Percentiles rank a stretch among this genome's conserved stretches.
Conservation (phyloP, 2,113 vertebrate species). For the Neolamprologus fasciatus region DNA sequence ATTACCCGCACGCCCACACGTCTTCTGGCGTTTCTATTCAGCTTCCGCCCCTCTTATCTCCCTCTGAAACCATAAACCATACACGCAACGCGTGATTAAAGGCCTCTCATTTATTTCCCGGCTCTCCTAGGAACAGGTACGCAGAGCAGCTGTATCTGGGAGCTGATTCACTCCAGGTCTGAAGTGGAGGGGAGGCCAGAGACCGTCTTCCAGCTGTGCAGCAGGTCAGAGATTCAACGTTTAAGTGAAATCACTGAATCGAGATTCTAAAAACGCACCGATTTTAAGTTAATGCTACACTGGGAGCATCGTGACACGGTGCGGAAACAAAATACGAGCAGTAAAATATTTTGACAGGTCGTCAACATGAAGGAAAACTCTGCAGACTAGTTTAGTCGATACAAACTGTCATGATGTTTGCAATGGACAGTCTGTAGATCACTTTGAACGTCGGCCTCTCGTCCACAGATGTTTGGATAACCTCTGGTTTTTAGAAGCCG, state of each 20-base stretch:
- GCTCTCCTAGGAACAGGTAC: slow-evolving; percentile 63
- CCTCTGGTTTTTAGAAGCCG: rapidly evolving
- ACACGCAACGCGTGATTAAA: slow-evolving; percentile 37
- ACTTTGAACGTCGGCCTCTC: background rate
- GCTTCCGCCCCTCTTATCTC: background rate
- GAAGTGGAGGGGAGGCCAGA: slow-evolving; percentile 92
- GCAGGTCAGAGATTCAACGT: slow-evolving; percentile 76
- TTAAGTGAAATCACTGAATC: background rate
- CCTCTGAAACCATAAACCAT: slow-evolving; percentile 38
- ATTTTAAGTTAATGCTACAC: background rate
- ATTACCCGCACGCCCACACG: background rate
- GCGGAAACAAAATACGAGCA: rapidly evolving
- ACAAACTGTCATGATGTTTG: background rate
- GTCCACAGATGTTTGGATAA: background rate
- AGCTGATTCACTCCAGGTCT: slow-evolving; percentile 92
- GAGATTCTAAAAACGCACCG: rapidly evolving
- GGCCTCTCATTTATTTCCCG: slow-evolving; percentile 12
- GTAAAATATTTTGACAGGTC: background rate
- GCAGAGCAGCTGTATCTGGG: slow-evolving; percentile 90
- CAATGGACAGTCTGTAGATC: rapidly evolving
- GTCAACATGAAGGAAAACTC: background rate
- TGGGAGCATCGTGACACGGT: rapidly evolving
- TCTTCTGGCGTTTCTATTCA: background rate
- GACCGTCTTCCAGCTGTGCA: slow-evolving; percentile 89
- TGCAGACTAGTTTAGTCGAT: background rate